These are phyloP conservation scores for Drosophila cardini DNA, from an alignment of 1,140 invertebrate genomes.

Conservation along the genomic window DNA sequence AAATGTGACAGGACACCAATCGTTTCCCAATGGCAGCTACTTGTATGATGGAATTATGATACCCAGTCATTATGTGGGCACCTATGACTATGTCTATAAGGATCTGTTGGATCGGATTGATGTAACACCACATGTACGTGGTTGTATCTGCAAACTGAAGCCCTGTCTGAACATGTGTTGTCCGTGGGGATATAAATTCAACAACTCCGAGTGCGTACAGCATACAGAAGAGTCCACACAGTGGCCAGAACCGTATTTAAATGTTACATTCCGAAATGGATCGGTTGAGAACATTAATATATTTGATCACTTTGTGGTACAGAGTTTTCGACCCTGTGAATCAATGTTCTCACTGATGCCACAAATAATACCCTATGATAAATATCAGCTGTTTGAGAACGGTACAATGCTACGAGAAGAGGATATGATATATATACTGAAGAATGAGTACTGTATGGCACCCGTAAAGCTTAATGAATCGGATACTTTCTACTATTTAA, in stretches of 20 bases:
- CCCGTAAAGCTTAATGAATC: constrained; percentile 57
- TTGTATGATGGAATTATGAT: constrained; percentile 67
- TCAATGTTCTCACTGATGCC: constrained; percentile 72
- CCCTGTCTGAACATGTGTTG: constrained; percentile 79
- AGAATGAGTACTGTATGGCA: constrained; percentile 73
- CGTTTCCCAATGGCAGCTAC: constrained; percentile 72
- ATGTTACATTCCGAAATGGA: constrained; percentile 63
- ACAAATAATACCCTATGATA: constrained; percentile 55
- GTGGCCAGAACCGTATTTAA: constrained; percentile 65
- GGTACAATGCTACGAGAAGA: constrained; percentile 65
- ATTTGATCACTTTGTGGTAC: constrained; percentile 70
- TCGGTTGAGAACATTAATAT: constrained; percentile 52
- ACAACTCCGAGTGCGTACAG: constrained; percentile 35
- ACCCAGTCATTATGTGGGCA: constrained; percentile 65
- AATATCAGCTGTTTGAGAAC: constrained; percentile 65
- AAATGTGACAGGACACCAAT: constrained; percentile 62
- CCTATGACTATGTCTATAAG: constrained; percentile 70
- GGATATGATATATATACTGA: constrained; percentile 56
- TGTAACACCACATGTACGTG: constrained; percentile 65
- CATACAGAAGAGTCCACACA: constrained; percentile 23
- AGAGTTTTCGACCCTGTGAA: constrained; percentile 73
- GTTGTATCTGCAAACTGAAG: constrained; percentile 78
- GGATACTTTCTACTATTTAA: constrained; percentile 61
- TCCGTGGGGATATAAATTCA: constrained; percentile 67
- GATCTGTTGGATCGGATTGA: constrained; percentile 61